Evolutionary conservation across 2,888 invertebrate species (phyloP), one percentile per base, ranked within the genome.

Genomic region (Drosophila antonietae): DNA sequence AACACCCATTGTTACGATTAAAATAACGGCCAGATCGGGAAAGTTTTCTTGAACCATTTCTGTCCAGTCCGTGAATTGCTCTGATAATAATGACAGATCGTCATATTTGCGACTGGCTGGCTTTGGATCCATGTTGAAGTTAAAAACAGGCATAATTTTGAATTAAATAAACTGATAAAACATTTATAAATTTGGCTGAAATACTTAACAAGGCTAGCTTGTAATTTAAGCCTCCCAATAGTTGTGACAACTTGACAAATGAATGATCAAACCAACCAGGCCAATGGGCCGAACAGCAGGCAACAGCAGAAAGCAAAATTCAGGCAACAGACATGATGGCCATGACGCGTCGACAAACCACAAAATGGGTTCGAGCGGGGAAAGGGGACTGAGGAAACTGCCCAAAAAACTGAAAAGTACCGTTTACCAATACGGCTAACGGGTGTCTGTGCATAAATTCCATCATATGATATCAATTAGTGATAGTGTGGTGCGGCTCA

Each of bases 381-480:
- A 0, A 1, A 6, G 18, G 12, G 18, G n/a, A 15, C 2, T 12
- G 37, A 14, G 3, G 18, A 51, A 62, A 52, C 47, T 51, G 56
- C 59, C 44, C 57, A 10, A 68, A 71, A 75, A 78, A 83, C 33
- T 73, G 78, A 57, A 83, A 82, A 81, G 83, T 69, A 68, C 69
- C 88, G 83, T 75, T 84, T 86, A 85, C 73, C 81, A 69, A 80
- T 83, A 68, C 61, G 65, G 56, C 64, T 41, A 51, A 67, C 51
- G 56, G 44, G 28, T 74, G 81, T 77, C 83, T 84, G 83, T 77
- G 86, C 84, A 88, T 86, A 86, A 84, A 88, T 84, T 84, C 79
- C 84, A 84, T 84, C 86, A 89, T 86, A 87, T 87, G 86, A 86
- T 86, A 86, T 86, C 86, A 86, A 86, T 86, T 86, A 86, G 86